Evolutionary conservation across 1,140 invertebrate genomes (phyloP), one percentile per base, ranked within the genome.

Genomic region (Penaeus indicus): DNA sequence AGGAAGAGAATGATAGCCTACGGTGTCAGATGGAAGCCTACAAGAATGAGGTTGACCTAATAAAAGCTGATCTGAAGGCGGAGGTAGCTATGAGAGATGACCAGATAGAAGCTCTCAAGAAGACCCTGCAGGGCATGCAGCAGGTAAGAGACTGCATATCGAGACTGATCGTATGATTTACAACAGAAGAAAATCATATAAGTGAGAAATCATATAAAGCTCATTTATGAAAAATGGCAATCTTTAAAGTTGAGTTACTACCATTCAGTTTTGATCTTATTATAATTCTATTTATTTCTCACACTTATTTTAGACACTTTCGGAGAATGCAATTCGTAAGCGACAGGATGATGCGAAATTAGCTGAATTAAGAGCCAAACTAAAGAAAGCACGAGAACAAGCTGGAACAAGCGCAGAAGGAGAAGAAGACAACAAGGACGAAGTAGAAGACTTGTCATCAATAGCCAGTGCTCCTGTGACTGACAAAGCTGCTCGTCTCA

Each of bases 21-120:
- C 95, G 96, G 75, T 98, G 97, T 93, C 97, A 99, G 94, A 92
- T 99, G 90, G 97, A 98, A 93, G 97, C 97, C 0, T 98, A 97
- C 91, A 97, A 98, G 92, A 98, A 98, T 93, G 98, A 98, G 94
- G 96, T 94, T 8, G 94, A 94, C 88, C 96, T 92, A 94, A 95
- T 94, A 90, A 96, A 91, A 91, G 95, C 89, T 93, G 96, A 94
- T 93, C 94, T 95, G 42, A 95, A 95, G 92, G 92, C 94, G n/a
- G 95, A 96, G 88, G 90, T 95, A 19, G 95, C 95, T 8, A 93
- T 94, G 25, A 96, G 96, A 92, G 96, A 96, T 60, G 95, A 95
- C 89, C 95, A 97, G 92, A 93, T 96, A 81, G 95, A 95, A 91
- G 94, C 95, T 91, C 91, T 96, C 78, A 96, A 97, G 91, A 95